These are phyloP conservation scores for Schizotus pectinicornis DNA, from an alignment of 2,888 invertebrate species.

Conservation along the genomic window DNA sequence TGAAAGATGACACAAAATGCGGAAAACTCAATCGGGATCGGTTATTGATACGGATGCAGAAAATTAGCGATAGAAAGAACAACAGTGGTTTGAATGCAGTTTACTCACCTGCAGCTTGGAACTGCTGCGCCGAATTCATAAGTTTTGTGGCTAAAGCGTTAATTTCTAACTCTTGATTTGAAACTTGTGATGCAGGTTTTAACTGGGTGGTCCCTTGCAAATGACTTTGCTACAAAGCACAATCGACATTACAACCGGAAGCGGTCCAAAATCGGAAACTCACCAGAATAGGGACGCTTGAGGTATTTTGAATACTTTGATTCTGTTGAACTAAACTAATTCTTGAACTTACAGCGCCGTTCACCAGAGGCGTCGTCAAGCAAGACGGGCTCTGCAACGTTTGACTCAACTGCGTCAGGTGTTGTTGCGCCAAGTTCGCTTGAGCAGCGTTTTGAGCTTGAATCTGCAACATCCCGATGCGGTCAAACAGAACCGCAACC, in stretches of 20 bases:
- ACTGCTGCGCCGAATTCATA: slow-evolving; percentile 83
- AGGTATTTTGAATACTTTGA: slow-evolving; percentile 59
- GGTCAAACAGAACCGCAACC: not conserved
- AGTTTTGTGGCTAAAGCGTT: slow-evolving; percentile 80
- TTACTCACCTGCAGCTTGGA: slow-evolving; percentile 67
- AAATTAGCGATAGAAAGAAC: too few species aligned
- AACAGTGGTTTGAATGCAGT: too few species aligned
- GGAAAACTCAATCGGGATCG: not conserved
- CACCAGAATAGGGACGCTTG: slow-evolving; percentile 75
- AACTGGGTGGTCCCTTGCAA: slow-evolving; percentile 38
- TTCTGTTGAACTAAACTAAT: slow-evolving; percentile 61
- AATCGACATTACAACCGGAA: not conserved
- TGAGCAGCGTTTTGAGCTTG: slow-evolving; percentile 38
- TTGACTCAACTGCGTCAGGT: slow-evolving; percentile 46
- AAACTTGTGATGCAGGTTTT: slow-evolving; percentile 33
- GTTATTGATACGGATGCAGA: not conserved
- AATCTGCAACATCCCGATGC: slow-evolving; percentile 30
- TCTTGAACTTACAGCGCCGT: slow-evolving; percentile 57
- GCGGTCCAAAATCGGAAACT: slow-evolving; percentile 41
- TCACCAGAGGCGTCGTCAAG: slow-evolving; percentile 47
- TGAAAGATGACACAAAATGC: too few species aligned
- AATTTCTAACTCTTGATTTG: slow-evolving; percentile 67
- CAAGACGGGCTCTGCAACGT: slow-evolving; percentile 44
- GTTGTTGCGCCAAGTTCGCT: slow-evolving; percentile 48
- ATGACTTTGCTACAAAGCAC: slow-evolving; percentile 42